Conservation (phyloP, 1,140 invertebrate genomes). For the Trissolcus basalis region DNA sequence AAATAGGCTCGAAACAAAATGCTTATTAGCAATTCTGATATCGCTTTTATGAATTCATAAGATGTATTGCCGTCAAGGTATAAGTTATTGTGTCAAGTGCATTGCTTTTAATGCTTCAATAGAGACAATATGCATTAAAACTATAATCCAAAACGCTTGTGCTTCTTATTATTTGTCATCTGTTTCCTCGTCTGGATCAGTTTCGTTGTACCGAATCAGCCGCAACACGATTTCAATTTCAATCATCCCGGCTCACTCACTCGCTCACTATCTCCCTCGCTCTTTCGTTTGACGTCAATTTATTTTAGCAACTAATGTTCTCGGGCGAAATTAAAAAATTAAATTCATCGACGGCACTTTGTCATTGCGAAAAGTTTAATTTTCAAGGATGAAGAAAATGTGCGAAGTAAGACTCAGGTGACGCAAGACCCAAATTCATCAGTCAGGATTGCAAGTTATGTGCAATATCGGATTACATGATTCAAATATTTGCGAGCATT, state of each 20-base stretch:
- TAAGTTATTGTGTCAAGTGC: slow-evolving; percentile 40
- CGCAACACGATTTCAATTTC: no score
- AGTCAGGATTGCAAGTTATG: slow-evolving; percentile 24
- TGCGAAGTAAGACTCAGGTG: no score
- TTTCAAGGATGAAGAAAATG: no score
- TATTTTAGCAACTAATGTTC: no score
- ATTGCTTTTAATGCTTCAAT: slow-evolving; percentile 21
- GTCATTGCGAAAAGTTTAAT: no score
- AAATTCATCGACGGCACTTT: no score
- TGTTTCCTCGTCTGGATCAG: neutral
- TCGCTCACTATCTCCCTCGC: no score
- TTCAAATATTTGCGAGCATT: slow-evolving; percentile 43
- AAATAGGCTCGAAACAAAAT: neutral
- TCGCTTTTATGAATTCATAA: slow-evolving; percentile 30
- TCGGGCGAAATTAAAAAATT: no score
- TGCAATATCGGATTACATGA: slow-evolving; percentile 37
- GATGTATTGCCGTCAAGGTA: slow-evolving; percentile 20
- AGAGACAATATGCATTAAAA: slow-evolving; percentile 29
- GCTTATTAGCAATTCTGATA: slow-evolving; percentile 25
- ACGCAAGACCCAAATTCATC: slow-evolving; percentile 18
- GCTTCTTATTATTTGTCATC: slow-evolving; percentile 9
- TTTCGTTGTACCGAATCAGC: neutral
- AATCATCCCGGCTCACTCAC: no score
- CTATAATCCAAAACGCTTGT: slow-evolving; percentile 9
- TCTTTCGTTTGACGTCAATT: no score